Evolutionary conservation across 2,113 vertebrate species (phyloP).

Genomic region (Pipra filicauda): DNA sequence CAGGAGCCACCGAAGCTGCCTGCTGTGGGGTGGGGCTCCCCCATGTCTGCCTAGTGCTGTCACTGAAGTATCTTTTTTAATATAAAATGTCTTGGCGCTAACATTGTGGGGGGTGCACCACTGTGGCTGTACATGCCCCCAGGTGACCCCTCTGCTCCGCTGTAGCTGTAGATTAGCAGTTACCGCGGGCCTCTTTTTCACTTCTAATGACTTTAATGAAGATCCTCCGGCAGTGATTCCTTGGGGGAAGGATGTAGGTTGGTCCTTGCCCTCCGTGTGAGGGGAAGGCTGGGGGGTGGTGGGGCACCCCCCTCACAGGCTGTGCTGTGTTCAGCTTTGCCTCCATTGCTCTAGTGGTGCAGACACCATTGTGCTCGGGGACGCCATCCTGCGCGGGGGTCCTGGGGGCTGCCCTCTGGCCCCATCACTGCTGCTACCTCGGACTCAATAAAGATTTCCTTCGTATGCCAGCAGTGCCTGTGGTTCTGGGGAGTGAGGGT

Average conservation of each 20-base stretch:
- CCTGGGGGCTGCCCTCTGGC: not conserved
- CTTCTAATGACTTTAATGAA: not conserved
- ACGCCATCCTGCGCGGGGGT: not conserved
- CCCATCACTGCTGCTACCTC: constrained; percentile 50
- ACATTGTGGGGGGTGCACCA: not conserved
- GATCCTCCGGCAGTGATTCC: not conserved
- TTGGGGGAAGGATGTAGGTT: not conserved
- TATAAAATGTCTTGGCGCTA: not conserved
- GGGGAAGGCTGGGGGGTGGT: not conserved
- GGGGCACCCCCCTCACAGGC: not conserved
- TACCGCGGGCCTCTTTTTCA: not conserved
- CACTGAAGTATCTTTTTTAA: constrained; percentile 42
- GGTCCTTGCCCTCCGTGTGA: not conserved
- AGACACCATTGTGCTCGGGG: not conserved
- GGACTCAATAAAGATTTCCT: constrained; percentile 39
- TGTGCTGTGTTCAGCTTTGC: constrained; percentile 44
- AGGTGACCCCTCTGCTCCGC: not conserved
- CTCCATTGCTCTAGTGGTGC: constrained; percentile 15
- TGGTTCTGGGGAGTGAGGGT: not conserved
- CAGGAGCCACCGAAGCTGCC: not conserved
- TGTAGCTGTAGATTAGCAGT: constrained; percentile 58
- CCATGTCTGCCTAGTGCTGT: constrained; percentile 2
- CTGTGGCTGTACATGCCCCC: not conserved
- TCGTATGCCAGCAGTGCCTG: not conserved
- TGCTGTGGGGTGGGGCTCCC: not conserved